Conservation (phyloP, 2,797 vertebrate species). For the Enteromius fasciolatus region DNA sequence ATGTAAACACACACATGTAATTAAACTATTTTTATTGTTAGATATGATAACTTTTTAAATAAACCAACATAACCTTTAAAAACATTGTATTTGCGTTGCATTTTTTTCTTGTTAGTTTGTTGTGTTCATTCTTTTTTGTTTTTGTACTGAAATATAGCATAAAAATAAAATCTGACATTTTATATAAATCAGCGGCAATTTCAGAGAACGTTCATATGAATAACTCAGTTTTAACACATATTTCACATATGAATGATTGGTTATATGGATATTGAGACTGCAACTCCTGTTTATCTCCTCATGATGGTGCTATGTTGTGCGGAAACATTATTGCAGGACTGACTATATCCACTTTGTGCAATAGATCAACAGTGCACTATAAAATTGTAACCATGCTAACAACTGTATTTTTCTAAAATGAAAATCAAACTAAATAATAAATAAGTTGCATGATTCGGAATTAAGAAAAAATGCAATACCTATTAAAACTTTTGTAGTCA, state of each 20-base stretch:
- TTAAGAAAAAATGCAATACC: constrained; percentile 75
- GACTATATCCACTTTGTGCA: background rate
- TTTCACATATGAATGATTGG: background rate
- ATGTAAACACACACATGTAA: background rate
- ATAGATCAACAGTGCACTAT: background rate
- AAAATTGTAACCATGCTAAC: background rate
- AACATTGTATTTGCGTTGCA: background rate
- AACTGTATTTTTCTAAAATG: background rate
- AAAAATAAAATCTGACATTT: background rate
- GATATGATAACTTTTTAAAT: background rate
- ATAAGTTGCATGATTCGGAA: background rate
- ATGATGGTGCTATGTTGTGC: constrained; percentile 19
- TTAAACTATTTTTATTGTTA: background rate
- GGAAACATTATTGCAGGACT: background rate
- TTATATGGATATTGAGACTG: background rate
- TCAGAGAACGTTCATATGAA: background rate
- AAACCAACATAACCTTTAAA: background rate
- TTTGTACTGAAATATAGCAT: background rate
- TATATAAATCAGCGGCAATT: background rate
- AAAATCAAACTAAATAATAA: background rate
- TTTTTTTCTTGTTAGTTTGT: background rate
- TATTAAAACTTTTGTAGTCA: constrained; percentile 94
- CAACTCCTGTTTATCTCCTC: background rate
- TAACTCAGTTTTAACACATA: background rate
- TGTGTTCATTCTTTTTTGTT: too few species aligned